Percentiles rank a stretch among this genome's conserved stretches.
These are phyloP conservation scores for Macrosiphum euphorbiae DNA, from an alignment of 2,888 invertebrate genomes.

Conservation along the genomic window DNA sequence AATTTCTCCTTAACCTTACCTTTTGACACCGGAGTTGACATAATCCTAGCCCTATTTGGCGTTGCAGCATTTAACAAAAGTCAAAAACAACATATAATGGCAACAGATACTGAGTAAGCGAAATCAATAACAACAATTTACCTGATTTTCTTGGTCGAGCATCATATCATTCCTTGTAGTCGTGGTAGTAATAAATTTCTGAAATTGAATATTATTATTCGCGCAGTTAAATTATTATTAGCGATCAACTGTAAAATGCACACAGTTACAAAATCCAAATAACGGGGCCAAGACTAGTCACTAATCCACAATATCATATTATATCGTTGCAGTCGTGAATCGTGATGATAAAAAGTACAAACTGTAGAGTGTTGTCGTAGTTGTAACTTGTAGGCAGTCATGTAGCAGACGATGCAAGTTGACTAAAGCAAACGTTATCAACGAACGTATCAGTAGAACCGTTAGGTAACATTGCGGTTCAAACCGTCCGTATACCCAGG, in stretches of 20 bases:
- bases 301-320: not conserved
- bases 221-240: too few species aligned
- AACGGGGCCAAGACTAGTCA: not conserved
- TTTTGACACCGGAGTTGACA: conserved; percentile 36
- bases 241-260: not conserved
- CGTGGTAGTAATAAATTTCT: not conserved
- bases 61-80: conserved; percentile 63
- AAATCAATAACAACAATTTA: conserved; percentile 28
- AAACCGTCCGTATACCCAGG: not conserved
- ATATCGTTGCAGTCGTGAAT: not conserved
- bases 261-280: not conserved
- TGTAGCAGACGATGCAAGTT: conserved; percentile 18
- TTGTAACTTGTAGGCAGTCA: not conserved
- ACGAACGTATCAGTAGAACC: conserved; percentile 32
- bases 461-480: conserved; percentile 17
- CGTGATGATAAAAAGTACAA: not conserved
- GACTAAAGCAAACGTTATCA: conserved; percentile 40
- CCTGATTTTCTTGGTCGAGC: conserved; percentile 61
- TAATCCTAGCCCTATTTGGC: conserved; percentile 60
- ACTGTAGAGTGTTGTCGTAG: conserved; percentile 16
- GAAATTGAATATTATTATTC: not conserved
- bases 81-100: conserved; percentile 56
- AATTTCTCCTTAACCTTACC: conserved; percentile 57
- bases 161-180: conserved; percentile 45
- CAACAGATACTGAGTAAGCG: conserved; percentile 2